A percentile compares a stretch with the other conserved stretches of the same genome.
Evolutionary conservation across 2,888 invertebrate species (phyloP).

Genomic region (Dyspetes luteomarginatus): DNA sequence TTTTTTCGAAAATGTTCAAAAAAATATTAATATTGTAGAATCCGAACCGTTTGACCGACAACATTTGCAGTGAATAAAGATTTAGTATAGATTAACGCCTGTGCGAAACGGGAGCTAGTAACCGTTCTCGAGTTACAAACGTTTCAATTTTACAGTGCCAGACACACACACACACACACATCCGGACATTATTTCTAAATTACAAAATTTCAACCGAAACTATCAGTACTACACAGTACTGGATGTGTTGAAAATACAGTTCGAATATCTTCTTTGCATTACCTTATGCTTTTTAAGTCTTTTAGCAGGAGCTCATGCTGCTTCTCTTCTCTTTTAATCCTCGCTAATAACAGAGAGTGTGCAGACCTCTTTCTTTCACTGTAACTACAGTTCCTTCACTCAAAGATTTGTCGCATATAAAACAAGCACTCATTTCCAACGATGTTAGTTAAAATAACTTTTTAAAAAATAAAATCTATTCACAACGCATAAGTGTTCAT

Average conservation of each 20-base stretch:
- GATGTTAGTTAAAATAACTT: neutral
- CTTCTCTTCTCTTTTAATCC: constrained; percentile 16
- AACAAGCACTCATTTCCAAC: constrained; percentile 14
- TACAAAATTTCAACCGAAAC: constrained; percentile 5
- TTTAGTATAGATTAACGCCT: too few relatives aligned
- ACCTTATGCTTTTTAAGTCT: constrained; percentile 8
- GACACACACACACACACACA: neutral
- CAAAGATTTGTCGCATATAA: constrained; percentile 36
- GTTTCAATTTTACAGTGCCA: too few relatives aligned
- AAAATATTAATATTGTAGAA: too few relatives aligned
- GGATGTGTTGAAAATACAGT: constrained; percentile 3
- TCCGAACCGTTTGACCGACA: too few relatives aligned
- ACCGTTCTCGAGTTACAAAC: too few relatives aligned
- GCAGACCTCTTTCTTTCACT: constrained; percentile 36
- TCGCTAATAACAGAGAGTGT: constrained; percentile 27
- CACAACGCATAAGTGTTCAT: neutral
- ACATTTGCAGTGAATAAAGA: too few relatives aligned
- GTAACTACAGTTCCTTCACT: constrained; percentile 16
- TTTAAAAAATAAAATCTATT: neutral
- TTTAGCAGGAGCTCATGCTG: constrained; percentile 14
- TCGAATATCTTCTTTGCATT: neutral
- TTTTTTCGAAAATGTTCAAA: too few relatives aligned
- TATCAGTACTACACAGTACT: constrained; percentile 12
- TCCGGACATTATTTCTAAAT: neutral
- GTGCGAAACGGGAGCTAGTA: too few relatives aligned